These are phyloP conservation scores for Mungos mungo DNA, from an alignment of 2,113 vertebrate species.

Conservation along the genomic window DNA sequence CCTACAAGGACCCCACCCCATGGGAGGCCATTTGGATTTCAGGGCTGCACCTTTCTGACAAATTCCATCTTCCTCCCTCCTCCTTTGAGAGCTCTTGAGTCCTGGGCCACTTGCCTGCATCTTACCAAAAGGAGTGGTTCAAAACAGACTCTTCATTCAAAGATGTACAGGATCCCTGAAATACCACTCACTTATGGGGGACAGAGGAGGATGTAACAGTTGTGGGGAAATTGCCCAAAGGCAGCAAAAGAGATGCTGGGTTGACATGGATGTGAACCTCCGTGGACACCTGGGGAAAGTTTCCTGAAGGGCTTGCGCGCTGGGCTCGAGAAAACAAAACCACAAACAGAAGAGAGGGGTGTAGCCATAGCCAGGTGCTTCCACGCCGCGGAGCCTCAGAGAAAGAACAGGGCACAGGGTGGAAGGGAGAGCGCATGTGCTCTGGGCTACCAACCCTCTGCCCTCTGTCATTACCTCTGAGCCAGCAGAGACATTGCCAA, in stretches of 20 bases:
- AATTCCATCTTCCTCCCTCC: neutral
- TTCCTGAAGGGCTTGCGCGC: neutral
- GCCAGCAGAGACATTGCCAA: rapidly evolving
- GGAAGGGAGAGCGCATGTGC: rapidly evolving
- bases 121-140: neutral
- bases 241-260: neutral
- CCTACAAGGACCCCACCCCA: rapidly evolving
- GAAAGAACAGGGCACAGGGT: neutral
- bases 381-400: neutral
- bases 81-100: neutral
- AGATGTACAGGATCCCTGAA: neutral
- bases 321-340: neutral
- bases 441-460: too few species aligned
- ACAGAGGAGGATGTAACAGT: neutral
- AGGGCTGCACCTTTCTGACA: neutral
- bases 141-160: neutral
- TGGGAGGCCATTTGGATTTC: neutral
- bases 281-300: neutral
- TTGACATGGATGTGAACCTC: rapidly evolving
- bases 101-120: neutral
- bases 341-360: neutral
- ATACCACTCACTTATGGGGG: too few species aligned
- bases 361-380: neutral
- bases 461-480: neutral
- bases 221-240: neutral